Evolutionary conservation across 2,797 vertebrate genomes (phyloP).

Genomic region (Syngnathus rostellatus): DNA sequence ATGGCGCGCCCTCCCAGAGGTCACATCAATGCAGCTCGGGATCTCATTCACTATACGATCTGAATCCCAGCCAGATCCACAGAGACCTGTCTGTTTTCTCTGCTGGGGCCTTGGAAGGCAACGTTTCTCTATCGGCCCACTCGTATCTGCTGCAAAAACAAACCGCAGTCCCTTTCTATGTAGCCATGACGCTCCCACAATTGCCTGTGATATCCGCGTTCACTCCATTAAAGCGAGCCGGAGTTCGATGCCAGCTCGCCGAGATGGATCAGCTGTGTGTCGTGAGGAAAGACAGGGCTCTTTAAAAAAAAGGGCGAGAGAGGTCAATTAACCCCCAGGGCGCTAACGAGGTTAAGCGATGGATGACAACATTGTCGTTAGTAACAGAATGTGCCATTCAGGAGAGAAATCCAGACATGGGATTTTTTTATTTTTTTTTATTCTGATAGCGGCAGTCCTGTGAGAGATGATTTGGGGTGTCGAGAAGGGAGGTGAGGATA

Average conservation of each 20-base stretch:
- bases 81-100: conserved; percentile 62
- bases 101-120: conserved; percentile 46
- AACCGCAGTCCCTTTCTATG: conserved; percentile 43
- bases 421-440: conserved; percentile 53
- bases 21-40: conserved; percentile 55
- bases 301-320: conserved; percentile 50
- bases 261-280: conserved; percentile 60
- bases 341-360: conserved; percentile 63
- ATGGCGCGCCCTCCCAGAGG: conserved; percentile 57
- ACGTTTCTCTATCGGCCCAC: conserved; percentile 55
- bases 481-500: conserved; percentile 79
- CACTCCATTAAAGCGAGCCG: conserved; percentile 56
- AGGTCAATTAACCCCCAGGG: conserved; percentile 45
- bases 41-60: conserved; percentile 35
- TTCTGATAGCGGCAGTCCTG: conserved; percentile 78
- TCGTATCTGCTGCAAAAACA: conserved; percentile 65
- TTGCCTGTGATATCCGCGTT: conserved; percentile 60
- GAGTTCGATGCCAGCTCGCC: conserved; percentile 57
- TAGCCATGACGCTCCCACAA: conserved; percentile 41
- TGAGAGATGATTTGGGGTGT: conserved; percentile 72
- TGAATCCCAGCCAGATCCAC: conserved; percentile 50
- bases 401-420: conserved; percentile 81
- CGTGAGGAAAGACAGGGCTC: conserved; percentile 56
- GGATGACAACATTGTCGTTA: conserved; percentile 64
- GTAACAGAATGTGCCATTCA: conserved; percentile 71